Base-by-base conservation (phyloP, 1,140 invertebrate genomes). In the Drosophila serrata region DNA sequence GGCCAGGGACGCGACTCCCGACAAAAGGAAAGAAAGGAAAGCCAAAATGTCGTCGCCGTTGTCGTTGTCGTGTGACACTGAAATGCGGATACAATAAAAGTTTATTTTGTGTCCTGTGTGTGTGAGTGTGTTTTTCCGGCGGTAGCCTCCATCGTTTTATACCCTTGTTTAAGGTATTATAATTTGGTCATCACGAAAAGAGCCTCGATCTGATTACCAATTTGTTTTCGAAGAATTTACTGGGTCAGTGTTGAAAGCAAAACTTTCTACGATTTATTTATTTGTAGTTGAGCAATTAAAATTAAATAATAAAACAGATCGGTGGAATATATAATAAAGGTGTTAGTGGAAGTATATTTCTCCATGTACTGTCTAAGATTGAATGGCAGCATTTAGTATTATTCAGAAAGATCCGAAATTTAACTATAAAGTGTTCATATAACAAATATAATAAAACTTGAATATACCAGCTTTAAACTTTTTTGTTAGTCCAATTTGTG, bases 61-160 rank as follows among this genome's bases (percentile, higher is more conserved):
- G 53, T 79, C 62, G 67, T 75, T 59, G 53, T 79, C 68, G 75
- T 56, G 63, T 86, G 82, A 90, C 85, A 90, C 85, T 81, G 85
- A 88, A 88, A 88, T 88, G 85, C 85, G 85, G 85, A 88, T 88
- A 88, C 85, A 88, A 88, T 88, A 88, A 88, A 90, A 85, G 80
- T 88, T 88, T 84, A 85, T 75, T 79, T 64, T 56, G 39, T 31
- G 48, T n/a, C 13, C 8, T 49, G 48, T 17, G n/a, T 63, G 46
- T 63, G 35, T 33, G 55, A 51, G 24, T 33, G 55, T 60, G 24
- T 27, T 37, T 37, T 65, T 19, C 19, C 31, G 13, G 29, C 53
- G 29, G 29, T 40, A 33, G 40, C 31, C 39, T 13, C 12, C n/a
- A 17, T n/a, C 56, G 35, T 61, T 51, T 59, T 61, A 60, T 60